Conservation (phyloP, 2,888 invertebrate genomes). For the Caenorhabditis sp. region DNA sequence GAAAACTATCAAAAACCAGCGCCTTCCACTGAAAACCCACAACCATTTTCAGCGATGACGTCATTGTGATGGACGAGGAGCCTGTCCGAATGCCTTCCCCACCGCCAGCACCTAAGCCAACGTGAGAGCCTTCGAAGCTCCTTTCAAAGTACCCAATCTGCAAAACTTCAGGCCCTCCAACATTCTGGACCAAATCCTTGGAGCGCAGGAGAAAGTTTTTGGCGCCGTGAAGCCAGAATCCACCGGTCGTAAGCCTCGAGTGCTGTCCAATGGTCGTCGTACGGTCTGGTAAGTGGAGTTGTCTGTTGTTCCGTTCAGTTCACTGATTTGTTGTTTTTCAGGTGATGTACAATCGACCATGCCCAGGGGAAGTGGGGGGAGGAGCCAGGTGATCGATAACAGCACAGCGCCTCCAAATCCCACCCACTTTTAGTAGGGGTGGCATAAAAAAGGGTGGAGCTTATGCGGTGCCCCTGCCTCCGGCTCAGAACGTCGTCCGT, state of each 20-base stretch:
- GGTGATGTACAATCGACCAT: background rate
- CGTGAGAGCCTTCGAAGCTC: slow-evolving; percentile 27
- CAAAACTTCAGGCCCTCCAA: slow-evolving; percentile 31
- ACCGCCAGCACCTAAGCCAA: slow-evolving; percentile 20
- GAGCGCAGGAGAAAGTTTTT: slow-evolving; percentile 27
- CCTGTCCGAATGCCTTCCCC: background rate
- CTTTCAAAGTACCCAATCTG: too few species aligned
- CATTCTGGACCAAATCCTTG: slow-evolving; percentile 24
- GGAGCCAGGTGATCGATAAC: background rate
- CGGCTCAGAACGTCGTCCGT: slow-evolving; percentile 7
- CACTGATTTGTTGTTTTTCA: background rate
- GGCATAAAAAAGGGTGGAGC: slow-evolving; percentile 1
- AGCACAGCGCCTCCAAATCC: background rate
- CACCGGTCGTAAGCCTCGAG: background rate
- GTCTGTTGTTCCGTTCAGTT: background rate
- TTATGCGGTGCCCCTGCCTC: background rate
- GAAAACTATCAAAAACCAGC: too few species aligned
- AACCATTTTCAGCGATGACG: slow-evolving; percentile 33
- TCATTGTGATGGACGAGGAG: slow-evolving; percentile 27
- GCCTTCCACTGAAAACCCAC: too few species aligned
- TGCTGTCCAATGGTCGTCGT: slow-evolving; percentile 2
- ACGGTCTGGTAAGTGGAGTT: slow-evolving; percentile 11
- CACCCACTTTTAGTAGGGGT: background rate
- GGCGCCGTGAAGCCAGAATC: background rate
- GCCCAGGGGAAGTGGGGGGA: too few species aligned